Conservation (phyloP, 2,888 invertebrate species). For the Lasioglossum lativentre region DNA sequence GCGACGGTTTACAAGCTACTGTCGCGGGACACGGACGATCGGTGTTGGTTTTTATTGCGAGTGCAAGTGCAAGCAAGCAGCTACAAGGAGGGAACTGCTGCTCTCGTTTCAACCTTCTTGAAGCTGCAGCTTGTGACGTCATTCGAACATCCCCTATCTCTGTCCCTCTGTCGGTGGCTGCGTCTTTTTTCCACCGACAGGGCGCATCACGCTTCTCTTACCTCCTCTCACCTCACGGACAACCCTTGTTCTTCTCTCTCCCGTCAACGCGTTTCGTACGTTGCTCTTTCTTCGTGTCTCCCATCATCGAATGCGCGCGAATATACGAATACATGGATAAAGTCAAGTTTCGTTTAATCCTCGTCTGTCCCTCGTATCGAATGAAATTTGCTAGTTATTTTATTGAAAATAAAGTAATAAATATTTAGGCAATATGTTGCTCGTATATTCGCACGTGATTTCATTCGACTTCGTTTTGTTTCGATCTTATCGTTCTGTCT, state of each 20-base stretch:
- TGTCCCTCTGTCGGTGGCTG: neutral
- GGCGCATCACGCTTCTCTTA: neutral
- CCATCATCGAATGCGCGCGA: neutral
- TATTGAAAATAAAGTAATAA: too few relatives aligned
- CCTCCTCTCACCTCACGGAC: neutral
- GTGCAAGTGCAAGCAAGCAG: neutral
- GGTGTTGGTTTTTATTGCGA: constrained; percentile 39
- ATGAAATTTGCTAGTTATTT: too few relatives aligned
- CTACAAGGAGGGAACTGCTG: constrained; percentile 39
- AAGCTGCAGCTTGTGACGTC: constrained; percentile 57
- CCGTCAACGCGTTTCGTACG: neutral
- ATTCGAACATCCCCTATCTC: constrained; percentile 28
- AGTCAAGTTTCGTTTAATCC: too few relatives aligned
- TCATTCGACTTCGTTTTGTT: too few relatives aligned
- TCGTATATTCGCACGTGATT: too few relatives aligned
- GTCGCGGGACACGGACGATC: constrained; percentile 45
- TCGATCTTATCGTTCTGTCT: too few relatives aligned
- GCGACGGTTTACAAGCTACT: constrained; percentile 52
- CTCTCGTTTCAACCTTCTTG: constrained; percentile 50
- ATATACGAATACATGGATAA: neutral
- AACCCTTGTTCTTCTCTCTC: neutral
- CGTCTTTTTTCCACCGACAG: neutral
- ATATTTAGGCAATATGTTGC: too few relatives aligned
- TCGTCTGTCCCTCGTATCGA: too few relatives aligned
- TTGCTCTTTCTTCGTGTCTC: neutral